These are phyloP conservation scores for Orientallactaga bullata DNA, from an alignment of 2,113 vertebrate species.

Conservation along the genomic window DNA sequence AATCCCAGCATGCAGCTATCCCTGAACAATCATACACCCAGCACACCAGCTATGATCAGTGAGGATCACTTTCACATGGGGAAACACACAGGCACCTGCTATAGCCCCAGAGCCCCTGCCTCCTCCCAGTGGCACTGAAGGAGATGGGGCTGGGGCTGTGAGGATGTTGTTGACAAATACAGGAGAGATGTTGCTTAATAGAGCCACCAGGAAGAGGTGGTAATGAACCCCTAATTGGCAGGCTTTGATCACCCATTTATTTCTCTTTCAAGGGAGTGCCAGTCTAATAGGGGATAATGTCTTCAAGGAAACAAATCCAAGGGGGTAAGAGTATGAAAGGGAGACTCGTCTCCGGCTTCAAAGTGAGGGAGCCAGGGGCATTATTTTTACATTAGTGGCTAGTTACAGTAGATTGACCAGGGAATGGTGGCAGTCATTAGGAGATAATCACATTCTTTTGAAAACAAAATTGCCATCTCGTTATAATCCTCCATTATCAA, in stretches of 20 bases:
- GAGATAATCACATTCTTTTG: constrained; percentile 82
- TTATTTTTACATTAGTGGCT: constrained; percentile 84
- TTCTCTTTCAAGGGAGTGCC: constrained; percentile 81
- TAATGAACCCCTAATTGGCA: constrained; percentile 85
- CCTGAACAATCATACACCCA: neutral
- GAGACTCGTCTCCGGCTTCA: constrained; percentile 85
- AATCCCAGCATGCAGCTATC: neutral
- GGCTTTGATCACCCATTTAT: constrained; percentile 87
- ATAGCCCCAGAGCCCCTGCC: neutral
- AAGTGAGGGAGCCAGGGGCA: constrained; percentile 80
- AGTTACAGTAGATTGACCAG: constrained; percentile 86
- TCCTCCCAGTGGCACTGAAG: constrained; percentile 28
- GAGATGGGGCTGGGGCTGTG: neutral
- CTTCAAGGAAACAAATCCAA: constrained; percentile 64
- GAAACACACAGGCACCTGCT: constrained; percentile 51
- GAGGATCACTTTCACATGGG: constrained; percentile 54
- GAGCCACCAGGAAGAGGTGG: constrained; percentile 71
- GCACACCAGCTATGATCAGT: neutral
- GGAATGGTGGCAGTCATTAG: constrained; percentile 85
- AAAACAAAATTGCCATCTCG: constrained; percentile 77
- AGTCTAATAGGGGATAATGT: constrained; percentile 85
- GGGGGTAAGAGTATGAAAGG: constrained; percentile 77
- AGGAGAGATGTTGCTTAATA: constrained; percentile 44
- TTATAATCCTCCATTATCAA: constrained; percentile 77
- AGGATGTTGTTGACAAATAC: constrained; percentile 63